Base-by-base conservation (phyloP, 2,113 vertebrate genomes). In the Tenrec ecaudatus region DNA sequence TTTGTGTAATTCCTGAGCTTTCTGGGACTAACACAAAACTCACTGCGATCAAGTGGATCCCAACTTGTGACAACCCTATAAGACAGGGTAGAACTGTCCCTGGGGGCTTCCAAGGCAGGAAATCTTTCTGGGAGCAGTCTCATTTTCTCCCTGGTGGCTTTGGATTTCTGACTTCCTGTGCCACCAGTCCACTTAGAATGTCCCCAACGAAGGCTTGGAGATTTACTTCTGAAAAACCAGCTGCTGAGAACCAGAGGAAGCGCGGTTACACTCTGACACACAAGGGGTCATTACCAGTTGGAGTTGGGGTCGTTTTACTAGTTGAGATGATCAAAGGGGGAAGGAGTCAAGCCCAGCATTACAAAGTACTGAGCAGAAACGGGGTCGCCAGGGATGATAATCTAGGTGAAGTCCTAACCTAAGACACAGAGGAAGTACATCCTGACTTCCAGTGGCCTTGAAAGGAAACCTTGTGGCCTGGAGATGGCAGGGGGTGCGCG, bases 1-100 rank as follows among this genome's bases (percentile, higher is more conserved):
- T 89, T 93, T 58, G 82, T 84, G 23, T 11, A 80, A 85, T 84
- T 90, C 43, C 86, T 66, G 83, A 66, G 68, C 33, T 85, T 17
- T 66, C 36, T 23, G 82, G 81, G 38, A 77, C 27, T 23, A 76
- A 62, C 19, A 4, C 60, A 62, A 62, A 62, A 62, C 60, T 23
- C 22, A 62, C 60, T 62, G 60, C 3, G 17, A 62, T 62, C 60
- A 6, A 14, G 17, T 62, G 17, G 22, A 23, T 62, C 2, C 17
- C 60, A 6, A 62, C 60, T 62, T 23, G 22, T 62, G 3, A 23
- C 17, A 19, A 62, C 60, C 60, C 22, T 62, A 12, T 62, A 62
- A 3, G 22, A 62, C 47, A 53, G 47, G 47, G 47, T 53, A 53
- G 47, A 53, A 53, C 47, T 53, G 47, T 53, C 47, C 12, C 47